Base-by-base conservation (phyloP, 2,888 invertebrate genomes). In the Mechanitis messenoides region DNA sequence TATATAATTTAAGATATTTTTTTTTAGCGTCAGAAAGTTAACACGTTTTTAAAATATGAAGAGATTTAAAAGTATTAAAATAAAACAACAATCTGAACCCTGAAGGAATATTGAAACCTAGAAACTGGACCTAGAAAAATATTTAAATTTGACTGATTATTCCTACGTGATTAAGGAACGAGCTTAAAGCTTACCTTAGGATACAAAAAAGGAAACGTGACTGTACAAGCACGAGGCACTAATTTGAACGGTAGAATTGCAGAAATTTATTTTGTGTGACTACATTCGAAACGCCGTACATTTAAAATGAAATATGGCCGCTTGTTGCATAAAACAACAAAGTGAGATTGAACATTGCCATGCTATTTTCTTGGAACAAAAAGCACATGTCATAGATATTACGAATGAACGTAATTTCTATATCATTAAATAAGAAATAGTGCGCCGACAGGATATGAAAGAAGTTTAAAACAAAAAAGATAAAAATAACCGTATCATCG, bases 401-500 rank as follows among this genome's bases (percentile, higher is more conserved):
- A 58, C 59, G 53, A 58, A 58, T 42, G 50, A 62, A 60, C 59
- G 60, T 60, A 60, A 62, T 62, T 62, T 62, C 55, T 59, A 56
- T 56, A 58, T 58, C 50, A 60, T 60, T 58, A 50, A 66, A 58
- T 56, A 60, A 55, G 58, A 62, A 61, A 61, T 63, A 63, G 62
- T 66, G 58, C 54, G 61, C 60, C 62, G 66, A 64, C 64, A 59
- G 60, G 62, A 67, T 66, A 69, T 70, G 63, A 69, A 62, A 63
- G 61, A 70, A 67, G 62, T 67, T 70, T 65, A 68, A 78, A 72
- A 69, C 70, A 78, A 79, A 81, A 79, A 81, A 78, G 74, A 68
- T 71, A 69, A 76, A 79, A 86, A 87, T 75, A 76, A 77, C 75
- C 83, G 75, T 83, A 84, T 90, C 89, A 88, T 87, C 81, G 80